Percentiles rank a stretch among this genome's conserved stretches.
phyloP scores from a whole-genome alignment of 2,888 invertebrate species.

The Meliscaeva auricollis region DNA sequence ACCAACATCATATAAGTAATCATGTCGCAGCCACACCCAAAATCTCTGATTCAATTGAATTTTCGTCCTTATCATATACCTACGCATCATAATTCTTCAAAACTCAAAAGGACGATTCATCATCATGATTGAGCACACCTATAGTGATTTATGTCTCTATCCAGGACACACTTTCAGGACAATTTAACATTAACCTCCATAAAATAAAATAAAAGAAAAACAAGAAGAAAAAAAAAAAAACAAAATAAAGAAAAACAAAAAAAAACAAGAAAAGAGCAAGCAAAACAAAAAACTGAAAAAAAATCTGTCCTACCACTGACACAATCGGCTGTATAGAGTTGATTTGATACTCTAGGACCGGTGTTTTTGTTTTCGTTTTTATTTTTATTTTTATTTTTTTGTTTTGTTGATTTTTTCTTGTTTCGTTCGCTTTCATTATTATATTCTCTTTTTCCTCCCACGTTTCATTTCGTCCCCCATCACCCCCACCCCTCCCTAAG shows the following conservation, averaged over 20 bases:
- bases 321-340: not conserved
- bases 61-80: constrained; percentile 48
- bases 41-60: constrained; percentile 56
- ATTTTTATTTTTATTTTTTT: too few relatives aligned
- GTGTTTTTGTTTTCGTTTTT: constrained; percentile 64
- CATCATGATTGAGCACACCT: constrained; percentile 34
- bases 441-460: constrained; percentile 31
- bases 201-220: constrained; percentile 18
- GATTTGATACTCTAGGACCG: constrained; percentile 55
- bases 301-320: constrained; percentile 46
- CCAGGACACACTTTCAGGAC: not conserved
- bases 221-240: constrained; percentile 18
- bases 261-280: constrained; percentile 40
- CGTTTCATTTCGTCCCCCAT: not conserved
- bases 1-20: constrained; percentile 25
- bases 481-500: not conserved
- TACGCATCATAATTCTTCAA: constrained; percentile 16
- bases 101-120: constrained; percentile 31
- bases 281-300: constrained; percentile 40
- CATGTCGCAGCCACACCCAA: constrained; percentile 67
- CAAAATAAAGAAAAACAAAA: constrained; percentile 22
- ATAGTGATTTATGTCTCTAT: constrained; percentile 32
- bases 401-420: constrained; percentile 51
- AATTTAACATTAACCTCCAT: constrained; percentile 18
- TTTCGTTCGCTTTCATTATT: constrained; percentile 12